These are phyloP conservation scores for Brachionus angularis DNA, from an alignment of 1,140 invertebrate genomes.

Conservation along the genomic window DNA sequence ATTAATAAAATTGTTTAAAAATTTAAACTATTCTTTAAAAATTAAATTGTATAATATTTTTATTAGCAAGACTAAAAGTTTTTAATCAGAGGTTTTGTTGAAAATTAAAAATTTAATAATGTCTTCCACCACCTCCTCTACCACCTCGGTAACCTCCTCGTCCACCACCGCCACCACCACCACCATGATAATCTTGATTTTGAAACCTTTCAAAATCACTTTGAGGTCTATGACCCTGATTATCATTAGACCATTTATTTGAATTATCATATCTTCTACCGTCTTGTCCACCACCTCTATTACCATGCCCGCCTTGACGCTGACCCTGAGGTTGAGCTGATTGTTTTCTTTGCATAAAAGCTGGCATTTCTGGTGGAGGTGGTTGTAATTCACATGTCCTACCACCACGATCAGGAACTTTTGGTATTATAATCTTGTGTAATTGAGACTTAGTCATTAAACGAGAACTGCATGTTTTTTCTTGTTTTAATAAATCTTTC, in stretches of 20 bases:
- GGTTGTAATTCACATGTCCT: constrained; percentile 78
- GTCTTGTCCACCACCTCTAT: background rate
- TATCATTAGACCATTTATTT: background rate
- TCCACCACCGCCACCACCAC: background rate
- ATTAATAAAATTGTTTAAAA: no score
- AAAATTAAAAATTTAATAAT: background rate
- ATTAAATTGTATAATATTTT: no score
- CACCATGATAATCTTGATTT: constrained; percentile 10
- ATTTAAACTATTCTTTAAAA: no score
- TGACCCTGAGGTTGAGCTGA: constrained; percentile 2
- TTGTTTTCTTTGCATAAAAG: constrained; percentile 55
- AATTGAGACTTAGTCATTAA: constrained; percentile 21
- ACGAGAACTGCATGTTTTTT: constrained; percentile 42
- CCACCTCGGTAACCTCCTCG: background rate
- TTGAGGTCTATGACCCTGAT: background rate
- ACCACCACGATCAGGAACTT: constrained; percentile 73
- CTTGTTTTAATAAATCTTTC: constrained; percentile 6
- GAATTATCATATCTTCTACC: background rate
- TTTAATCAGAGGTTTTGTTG: no score
- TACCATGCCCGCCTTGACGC: background rate
- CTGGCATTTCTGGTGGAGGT: constrained; percentile 85
- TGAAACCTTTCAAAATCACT: constrained; percentile 20
- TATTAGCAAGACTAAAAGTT: no score
- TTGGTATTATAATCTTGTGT: constrained; percentile 39
- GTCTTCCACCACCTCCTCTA: background rate